Evolutionary conservation across 2,888 invertebrate genomes (phyloP).

Genomic region (Galerucella nymphaeae): DNA sequence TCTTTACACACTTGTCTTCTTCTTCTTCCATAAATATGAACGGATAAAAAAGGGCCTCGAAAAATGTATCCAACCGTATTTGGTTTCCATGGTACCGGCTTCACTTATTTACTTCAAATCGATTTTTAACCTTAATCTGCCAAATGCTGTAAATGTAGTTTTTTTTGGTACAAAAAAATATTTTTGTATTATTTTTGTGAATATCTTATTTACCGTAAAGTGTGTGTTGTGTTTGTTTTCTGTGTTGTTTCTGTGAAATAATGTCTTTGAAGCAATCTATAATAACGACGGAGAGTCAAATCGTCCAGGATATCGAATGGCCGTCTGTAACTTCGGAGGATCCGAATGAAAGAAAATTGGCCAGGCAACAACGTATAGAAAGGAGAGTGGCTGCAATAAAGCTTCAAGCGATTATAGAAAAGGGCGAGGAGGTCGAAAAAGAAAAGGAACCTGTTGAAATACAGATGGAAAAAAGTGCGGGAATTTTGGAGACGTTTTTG

Average conservation of each 20-base stretch:
- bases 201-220: too few relatives aligned
- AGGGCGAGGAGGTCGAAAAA: conserved; percentile 53
- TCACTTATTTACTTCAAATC: not conserved
- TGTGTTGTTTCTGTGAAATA: not conserved
- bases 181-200: not conserved
- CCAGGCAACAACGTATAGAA: conserved; percentile 75
- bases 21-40: too few relatives aligned
- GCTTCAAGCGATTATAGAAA: conserved; percentile 19
- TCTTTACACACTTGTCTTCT: too few relatives aligned
- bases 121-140: not conserved
- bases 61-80: not conserved
- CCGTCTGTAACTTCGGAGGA: conserved; percentile 69
- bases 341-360: conserved; percentile 77
- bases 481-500: conserved; percentile 73
- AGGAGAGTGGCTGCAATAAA: conserved; percentile 68
- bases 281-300: not conserved
- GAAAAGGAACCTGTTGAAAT: conserved; percentile 68
- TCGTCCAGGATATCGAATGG: conserved; percentile 32
- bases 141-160: not conserved
- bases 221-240: conserved; percentile 4
- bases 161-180: not conserved
- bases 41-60: too few relatives aligned
- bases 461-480: conserved; percentile 73
- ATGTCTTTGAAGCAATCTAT: not conserved
- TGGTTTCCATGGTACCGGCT: conserved; percentile 1